phyloP scores from a whole-genome alignment of 2,888 invertebrate species.

The Apodemia duryi region DNA sequence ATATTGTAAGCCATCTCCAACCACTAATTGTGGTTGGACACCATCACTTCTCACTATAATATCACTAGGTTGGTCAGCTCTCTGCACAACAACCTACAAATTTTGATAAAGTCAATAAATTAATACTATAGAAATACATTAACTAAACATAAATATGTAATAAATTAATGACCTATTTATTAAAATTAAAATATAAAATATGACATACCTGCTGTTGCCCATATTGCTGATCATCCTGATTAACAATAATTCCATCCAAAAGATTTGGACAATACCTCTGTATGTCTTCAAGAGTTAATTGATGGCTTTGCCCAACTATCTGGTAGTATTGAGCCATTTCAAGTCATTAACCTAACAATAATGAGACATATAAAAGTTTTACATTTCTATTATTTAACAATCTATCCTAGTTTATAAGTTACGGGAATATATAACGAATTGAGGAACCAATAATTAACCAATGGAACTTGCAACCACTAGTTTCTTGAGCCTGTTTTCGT shows the following conservation, averaged over 20 bases:
- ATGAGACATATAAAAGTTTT: conserved; percentile 20
- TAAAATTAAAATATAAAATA: background rate
- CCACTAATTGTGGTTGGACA: conserved; percentile 64
- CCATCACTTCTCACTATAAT: conserved; percentile 73
- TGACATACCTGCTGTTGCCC: conserved; percentile 63
- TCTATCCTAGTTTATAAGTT: background rate
- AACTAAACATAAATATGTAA: background rate
- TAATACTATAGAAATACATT: background rate
- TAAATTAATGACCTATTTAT: background rate
- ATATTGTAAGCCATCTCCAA: conserved; percentile 68
- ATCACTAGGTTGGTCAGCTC: conserved; percentile 74
- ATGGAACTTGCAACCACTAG: background rate
- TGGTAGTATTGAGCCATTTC: conserved; percentile 86
- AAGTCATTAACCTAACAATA: conserved; percentile 57
- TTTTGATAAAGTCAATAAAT: conserved; percentile 17
- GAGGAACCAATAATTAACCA: background rate
- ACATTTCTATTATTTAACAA: background rate
- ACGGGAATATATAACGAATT: background rate
- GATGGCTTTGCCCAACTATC: conserved; percentile 80
- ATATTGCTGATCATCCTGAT: conserved; percentile 74
- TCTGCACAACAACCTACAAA: conserved; percentile 72
- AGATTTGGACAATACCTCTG: conserved; percentile 82
- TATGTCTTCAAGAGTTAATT: conserved; percentile 78
- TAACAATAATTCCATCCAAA: conserved; percentile 72
- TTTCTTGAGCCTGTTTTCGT: background rate